Base-by-base conservation (phyloP, 2,797 vertebrate species). In the Chaetodon trifasciatus region DNA sequence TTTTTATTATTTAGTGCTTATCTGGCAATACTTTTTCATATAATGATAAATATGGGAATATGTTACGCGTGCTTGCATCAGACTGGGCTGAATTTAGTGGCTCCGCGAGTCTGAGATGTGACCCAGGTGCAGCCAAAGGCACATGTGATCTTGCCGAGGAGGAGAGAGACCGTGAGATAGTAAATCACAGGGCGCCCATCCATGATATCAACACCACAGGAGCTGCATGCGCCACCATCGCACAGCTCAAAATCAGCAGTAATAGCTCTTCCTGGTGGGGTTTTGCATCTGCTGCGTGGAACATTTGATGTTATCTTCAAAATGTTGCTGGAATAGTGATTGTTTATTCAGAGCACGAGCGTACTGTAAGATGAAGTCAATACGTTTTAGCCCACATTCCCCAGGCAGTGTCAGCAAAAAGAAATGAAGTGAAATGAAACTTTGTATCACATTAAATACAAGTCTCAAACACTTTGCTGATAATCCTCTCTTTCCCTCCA, bases 131-230 rank as follows among this genome's bases (percentile, higher is more conserved):
- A 66, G 65, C 39, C 60, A 3, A 52, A 70, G 40, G 49, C 67
- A 11, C 60, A 9, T 52, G 64, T 66, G 66, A 76, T 35, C 70
- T 47, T 35, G 39, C 49, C 1, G 56, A 50, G 52, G 64, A 47
- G 58, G 58, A 69, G 77, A 52, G 50, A 72, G 70, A 61, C 78
- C 49, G 86, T 24, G 50, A 80, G 90, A 61, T 39, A 70, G 69
- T 83, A 65, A 80, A 81, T 76, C 84, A 81, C 73, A 47, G 65
- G 32, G 78, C 40, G 35, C 72, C 88, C 83, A 82, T 88, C 88
- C 88, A 83, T 79, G 69, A 55, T 68, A 87, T 78, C 65, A 63
- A 21, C 72, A 58, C 82, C 56, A 56, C 79, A 50, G 85, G 81
- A 74, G 79, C 68, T 21, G 47, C 52, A 42, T 75, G 53, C 49